These are phyloP conservation scores for Macrobrachium rosenbergii DNA, from an alignment of 1,140 invertebrate genomes.

Conservation along the genomic window DNA sequence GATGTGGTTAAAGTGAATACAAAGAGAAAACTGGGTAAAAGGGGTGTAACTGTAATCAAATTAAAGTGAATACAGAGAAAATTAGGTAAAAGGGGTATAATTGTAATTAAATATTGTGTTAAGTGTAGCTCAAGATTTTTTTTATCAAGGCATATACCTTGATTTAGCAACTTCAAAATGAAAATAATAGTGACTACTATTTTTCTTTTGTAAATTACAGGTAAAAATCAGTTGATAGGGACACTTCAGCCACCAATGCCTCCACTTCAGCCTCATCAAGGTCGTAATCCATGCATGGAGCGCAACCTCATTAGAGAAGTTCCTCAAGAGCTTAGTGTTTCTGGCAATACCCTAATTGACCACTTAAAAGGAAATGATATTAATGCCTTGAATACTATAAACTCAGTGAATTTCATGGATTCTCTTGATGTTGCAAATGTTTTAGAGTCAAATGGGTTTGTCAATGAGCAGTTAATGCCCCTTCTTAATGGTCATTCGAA, in stretches of 20 bases:
- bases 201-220: background rate
- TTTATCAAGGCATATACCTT: background rate
- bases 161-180: too few relatives aligned
- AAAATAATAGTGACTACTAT: too few relatives aligned
- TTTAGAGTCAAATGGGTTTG: conserved; percentile 53
- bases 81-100: too few relatives aligned
- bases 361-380: conserved; percentile 72
- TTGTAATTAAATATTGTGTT: too few relatives aligned
- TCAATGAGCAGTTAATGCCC: conserved; percentile 59
- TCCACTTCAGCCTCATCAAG: conserved; percentile 85
- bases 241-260: conserved; percentile 51
- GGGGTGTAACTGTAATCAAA: too few relatives aligned
- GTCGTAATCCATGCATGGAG: conserved; percentile 89
- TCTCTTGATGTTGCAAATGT: conserved; percentile 39
- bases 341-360: conserved; percentile 79
- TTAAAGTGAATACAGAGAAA: too few relatives aligned
- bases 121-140: background rate
- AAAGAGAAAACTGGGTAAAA: too few relatives aligned
- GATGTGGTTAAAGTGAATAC: too few relatives aligned
- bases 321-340: conserved; percentile 76
- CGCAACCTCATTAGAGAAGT: conserved; percentile 79
- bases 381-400: conserved; percentile 47
- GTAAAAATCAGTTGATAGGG: conserved; percentile 58
- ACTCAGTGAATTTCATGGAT: conserved; percentile 55
- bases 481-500: conserved; percentile 58